Conservation (phyloP, 1,140 invertebrate genomes). For the Drosophila funebris region DNA sequence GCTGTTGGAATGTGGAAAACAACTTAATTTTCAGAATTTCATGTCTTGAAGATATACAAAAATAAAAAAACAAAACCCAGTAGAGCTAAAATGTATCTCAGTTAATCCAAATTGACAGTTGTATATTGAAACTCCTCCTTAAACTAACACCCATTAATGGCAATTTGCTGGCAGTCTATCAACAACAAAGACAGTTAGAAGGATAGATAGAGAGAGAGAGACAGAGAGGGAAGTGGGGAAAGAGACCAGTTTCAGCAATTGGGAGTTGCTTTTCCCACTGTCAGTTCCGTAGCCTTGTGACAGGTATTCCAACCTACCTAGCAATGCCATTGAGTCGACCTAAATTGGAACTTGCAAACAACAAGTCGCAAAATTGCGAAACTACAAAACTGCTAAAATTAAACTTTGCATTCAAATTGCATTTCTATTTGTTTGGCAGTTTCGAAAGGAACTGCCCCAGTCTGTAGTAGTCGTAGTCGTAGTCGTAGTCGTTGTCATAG, state of each 20-base stretch:
- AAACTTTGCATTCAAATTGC: conserved; percentile 74
- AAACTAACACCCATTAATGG: conserved; percentile 37
- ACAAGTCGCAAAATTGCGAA: conserved; percentile 27
- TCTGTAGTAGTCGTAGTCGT: not conserved
- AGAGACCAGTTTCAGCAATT: not conserved
- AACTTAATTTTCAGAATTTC: conserved; percentile 41
- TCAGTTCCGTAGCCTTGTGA: conserved; percentile 33
- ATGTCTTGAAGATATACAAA: not conserved
- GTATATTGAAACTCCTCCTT: conserved; percentile 15
- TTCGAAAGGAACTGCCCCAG: conserved; percentile 22
- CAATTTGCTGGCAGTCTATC: conserved; percentile 45
- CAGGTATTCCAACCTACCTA: conserved; percentile 58
- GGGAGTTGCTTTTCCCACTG: conserved; percentile 3
- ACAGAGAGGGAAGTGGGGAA: not conserved
- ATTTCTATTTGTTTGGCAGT: conserved; percentile 71
- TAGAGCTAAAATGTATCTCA: not conserved
- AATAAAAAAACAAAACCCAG: too few relatives aligned
- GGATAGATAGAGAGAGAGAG: not conserved
- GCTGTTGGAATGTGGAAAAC: conserved; percentile 44
- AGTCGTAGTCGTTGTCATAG: not conserved
- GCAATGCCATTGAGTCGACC: conserved; percentile 50
- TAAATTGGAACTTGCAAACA: conserved; percentile 61
- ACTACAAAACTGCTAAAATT: conserved; percentile 32
- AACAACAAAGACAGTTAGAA: not conserved
- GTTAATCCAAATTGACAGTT: conserved; percentile 24